Base-by-base conservation (phyloP, 37 sponge, comb jelly and placozoan genomes). In the Aphrocallistes beatrix region DNA sequence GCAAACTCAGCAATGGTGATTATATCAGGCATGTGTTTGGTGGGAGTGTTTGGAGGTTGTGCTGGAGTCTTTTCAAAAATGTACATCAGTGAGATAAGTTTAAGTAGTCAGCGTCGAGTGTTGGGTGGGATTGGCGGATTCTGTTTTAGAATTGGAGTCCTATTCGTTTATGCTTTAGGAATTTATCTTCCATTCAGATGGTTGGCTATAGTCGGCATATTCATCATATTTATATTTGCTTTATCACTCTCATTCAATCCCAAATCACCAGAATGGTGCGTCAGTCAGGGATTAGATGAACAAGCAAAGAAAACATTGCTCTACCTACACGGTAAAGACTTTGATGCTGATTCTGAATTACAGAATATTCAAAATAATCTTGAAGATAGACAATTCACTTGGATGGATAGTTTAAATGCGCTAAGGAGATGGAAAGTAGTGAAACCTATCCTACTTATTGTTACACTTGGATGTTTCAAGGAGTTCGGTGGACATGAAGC, bases 401-500 rank as follows among this genome's bases (percentile, higher is more conserved):
- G 75, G 75, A 60, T 32, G 10, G 75, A 60, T 3, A 60, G 75
- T 60, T 60, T 60, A 8, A 60, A 28, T 25, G 75, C 75, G 1
- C n/a, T 60, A 6, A 60, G n/a, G n/a, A 30, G n/a, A 60, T 60
- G 75, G 75, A 60, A 60, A 60, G 75, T 60, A 60, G 10, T 60
- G 21, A 60, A 60, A 13, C 75, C 75, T 28, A 60, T 28, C 34
- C n/a, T 60, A 30, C 3, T 60, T 25, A 60, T 60, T 3, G 25
- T 1, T 19, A 30, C n/a, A 3, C 10, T 60, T 19, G 75, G 28
- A 21, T 60, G 28, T 19, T 28, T 60, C 28, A 60, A 60, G n/a
- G 75, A 60, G 75, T 60, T 60, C 10, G 75, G 75, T 25, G 75
- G 75, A 25, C 75, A 60, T 60, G 75, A 60, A 60, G 75, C 75